Evolutionary conservation across 2,888 invertebrate species (phyloP).

Genomic region (Drosophila birchii): DNA sequence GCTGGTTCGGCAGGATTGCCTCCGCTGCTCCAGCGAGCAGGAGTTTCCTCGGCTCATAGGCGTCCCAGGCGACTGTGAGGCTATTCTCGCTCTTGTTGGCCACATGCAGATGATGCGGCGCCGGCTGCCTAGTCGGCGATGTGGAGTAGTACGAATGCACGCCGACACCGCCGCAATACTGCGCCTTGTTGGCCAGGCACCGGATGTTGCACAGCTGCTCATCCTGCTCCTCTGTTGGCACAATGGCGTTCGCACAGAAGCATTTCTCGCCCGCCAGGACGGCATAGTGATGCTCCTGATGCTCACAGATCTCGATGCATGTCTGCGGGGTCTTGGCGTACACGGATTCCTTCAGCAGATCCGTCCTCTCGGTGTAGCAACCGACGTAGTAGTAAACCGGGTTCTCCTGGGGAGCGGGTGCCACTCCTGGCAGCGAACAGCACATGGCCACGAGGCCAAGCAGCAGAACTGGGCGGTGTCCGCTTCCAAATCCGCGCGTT

Average conservation of each 20-base stretch:
- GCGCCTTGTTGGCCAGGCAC: constrained; percentile 87
- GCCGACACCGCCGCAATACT: constrained; percentile 89
- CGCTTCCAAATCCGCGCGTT: constrained; percentile 28
- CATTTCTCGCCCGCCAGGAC: constrained; percentile 81
- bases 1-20: constrained; percentile 55
- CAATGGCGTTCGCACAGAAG: constrained; percentile 76
- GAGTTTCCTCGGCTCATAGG: constrained; percentile 85
- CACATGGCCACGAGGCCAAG: constrained; percentile 40
- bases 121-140: constrained; percentile 57
- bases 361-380: constrained; percentile 81
- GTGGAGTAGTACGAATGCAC: constrained; percentile 89
- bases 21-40: constrained; percentile 58
- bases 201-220: constrained; percentile 86
- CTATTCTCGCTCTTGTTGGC: constrained; percentile 88
- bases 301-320: constrained; percentile 83
- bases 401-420: constrained; percentile 35
- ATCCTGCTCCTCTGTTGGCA: constrained; percentile 83
- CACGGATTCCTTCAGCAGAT: constrained; percentile 78
- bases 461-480: constrained; percentile 72
- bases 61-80: constrained; percentile 87
- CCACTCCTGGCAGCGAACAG: constrained; percentile 22
- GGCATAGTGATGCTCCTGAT: constrained; percentile 79
- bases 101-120: constrained; percentile 88
- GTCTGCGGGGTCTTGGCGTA: constrained; percentile 81
- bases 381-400: constrained; percentile 81